These are phyloP conservation scores for Dryobates pubescens DNA, from an alignment of 2,797 vertebrate genomes.

Conservation along the genomic window DNA sequence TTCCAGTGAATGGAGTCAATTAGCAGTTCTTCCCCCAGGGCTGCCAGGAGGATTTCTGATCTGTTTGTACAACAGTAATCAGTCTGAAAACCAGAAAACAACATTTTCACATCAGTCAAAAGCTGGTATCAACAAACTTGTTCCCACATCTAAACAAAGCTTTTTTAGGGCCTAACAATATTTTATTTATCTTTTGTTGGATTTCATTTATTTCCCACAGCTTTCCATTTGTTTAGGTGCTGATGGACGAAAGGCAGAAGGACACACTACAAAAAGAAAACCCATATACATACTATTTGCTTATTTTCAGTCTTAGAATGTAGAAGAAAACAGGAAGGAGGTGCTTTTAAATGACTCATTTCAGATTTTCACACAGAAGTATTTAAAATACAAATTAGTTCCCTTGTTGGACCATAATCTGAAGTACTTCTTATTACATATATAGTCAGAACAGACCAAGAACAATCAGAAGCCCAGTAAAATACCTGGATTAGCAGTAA, in stretches of 20 bases:
- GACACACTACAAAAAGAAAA: background rate
- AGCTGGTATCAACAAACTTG: background rate
- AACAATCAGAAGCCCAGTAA: background rate
- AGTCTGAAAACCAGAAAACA: constrained; percentile 2
- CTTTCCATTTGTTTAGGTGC: background rate
- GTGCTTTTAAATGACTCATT: background rate
- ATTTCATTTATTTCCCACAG: background rate
- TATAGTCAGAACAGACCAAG: background rate
- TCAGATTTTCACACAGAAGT: background rate
- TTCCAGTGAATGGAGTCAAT: background rate
- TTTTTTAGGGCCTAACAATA: background rate
- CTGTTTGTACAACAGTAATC: background rate
- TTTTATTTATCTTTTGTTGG: background rate
- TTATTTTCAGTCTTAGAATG: background rate
- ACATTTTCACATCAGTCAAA: background rate
- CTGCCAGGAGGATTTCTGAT: background rate
- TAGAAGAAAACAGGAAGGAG: background rate
- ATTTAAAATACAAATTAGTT: background rate
- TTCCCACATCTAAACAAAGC: background rate
- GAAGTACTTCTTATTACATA: background rate
- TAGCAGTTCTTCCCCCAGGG: background rate
- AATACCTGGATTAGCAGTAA: background rate
- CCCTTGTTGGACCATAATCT: background rate
- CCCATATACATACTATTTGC: background rate
- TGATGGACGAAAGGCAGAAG: background rate